Conservation (phyloP, 2,113 vertebrate species). For the Atherinomorus stipes region DNA sequence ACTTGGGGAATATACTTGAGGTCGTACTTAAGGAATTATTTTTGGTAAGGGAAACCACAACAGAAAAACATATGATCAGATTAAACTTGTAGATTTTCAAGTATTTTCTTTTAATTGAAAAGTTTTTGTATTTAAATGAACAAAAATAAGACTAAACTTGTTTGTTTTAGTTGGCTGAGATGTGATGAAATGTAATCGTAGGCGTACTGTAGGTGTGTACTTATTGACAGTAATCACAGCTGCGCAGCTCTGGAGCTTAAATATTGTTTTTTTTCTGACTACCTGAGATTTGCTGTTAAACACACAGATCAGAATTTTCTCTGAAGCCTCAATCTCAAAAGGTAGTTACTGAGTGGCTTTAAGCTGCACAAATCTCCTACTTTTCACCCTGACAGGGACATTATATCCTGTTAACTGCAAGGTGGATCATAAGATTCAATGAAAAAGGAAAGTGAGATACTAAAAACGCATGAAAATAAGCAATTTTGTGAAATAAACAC, state of each 20-base stretch:
- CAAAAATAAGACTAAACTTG: not conserved
- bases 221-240: conserved; percentile 27
- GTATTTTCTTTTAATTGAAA: no score
- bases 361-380: not conserved
- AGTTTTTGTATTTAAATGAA: not conserved
- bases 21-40: no score
- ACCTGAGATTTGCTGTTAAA: not conserved
- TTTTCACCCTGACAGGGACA: not conserved
- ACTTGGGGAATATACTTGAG: no score
- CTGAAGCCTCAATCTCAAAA: not conserved
- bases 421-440: not conserved
- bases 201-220: conserved; percentile 1
- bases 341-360: not conserved
- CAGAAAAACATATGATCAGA: no score
- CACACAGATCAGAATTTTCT: not conserved
- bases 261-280: conserved; percentile 8
- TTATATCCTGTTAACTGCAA: not conserved
- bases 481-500: no score
- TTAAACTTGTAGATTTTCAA: not conserved
- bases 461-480: no score
- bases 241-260: not conserved
- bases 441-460: no score
- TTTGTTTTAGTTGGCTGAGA: not conserved
- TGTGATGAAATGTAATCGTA: not conserved
- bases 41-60: no score